These are phyloP conservation scores for Tyrannus savana DNA, from an alignment of 2,113 vertebrate genomes.

Conservation along the genomic window DNA sequence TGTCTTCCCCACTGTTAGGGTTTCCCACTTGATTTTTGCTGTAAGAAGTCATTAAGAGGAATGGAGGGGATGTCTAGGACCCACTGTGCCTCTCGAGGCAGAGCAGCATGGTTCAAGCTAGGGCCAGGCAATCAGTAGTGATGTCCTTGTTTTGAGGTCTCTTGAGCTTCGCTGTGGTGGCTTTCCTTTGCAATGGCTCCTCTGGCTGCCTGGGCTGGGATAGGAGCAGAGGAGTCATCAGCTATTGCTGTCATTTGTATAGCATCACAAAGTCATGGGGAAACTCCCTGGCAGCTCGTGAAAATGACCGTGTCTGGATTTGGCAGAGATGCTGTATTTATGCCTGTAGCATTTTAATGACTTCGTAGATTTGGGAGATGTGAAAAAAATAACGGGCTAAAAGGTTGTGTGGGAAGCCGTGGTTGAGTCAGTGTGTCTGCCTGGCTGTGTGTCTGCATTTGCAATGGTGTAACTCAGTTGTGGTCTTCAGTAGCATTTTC, in stretches of 20 bases:
- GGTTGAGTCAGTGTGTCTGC: background rate
- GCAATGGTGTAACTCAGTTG: background rate
- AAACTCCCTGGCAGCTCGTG: background rate
- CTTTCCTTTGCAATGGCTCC: background rate
- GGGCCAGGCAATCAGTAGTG: background rate
- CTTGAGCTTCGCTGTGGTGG: background rate
- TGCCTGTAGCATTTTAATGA: background rate
- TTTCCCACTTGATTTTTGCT: background rate
- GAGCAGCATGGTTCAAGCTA: background rate
- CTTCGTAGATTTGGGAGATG: background rate
- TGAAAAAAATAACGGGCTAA: background rate
- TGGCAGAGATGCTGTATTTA: background rate
- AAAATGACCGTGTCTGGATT: background rate
- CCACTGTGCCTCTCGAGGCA: accelerated
- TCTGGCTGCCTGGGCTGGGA: background rate
- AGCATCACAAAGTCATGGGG: accelerated
- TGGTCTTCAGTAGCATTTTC: background rate
- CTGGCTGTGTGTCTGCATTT: background rate
- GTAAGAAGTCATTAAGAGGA: background rate
- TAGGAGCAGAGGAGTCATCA: background rate
- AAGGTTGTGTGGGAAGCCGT: background rate
- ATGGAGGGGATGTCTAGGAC: background rate
- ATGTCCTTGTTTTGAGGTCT: background rate
- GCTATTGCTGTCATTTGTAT: background rate
- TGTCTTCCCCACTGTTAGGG: background rate